Evolutionary conservation across 1,140 invertebrate genomes (phyloP), one percentile per base, ranked within the genome.

Genomic region (Apolygus lucorum): DNA sequence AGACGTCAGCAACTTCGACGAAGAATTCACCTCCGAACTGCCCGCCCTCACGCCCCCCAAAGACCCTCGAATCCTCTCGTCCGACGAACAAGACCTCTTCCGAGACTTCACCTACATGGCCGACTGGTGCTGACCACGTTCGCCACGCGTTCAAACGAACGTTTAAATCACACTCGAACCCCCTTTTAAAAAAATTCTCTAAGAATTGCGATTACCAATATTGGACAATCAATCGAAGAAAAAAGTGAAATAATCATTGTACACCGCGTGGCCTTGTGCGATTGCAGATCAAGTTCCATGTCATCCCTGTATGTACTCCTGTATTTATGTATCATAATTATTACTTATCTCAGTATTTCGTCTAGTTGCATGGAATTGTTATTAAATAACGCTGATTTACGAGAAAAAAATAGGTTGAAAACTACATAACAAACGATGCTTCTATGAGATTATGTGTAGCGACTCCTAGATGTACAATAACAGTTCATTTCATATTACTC

Each of bases 1-100:
- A 82, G 98, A 99, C 81, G 98, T 99, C 0, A 98, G 95, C 76
- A 99, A 99, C 81, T 99, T 99, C 82, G 98, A 99, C 79, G 95
- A 98, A 81, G 98, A 99, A 81, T 99, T 99, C 76, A 99, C 98
- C 22, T 92, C 92, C 8, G 97, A 99, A 79, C 90, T 91, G 74
- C 90, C 98, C 0, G 87, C 96, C 49, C 83, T 99, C 70, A 99
- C 96, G 21, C 96, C 97, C 62, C 95, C 98, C 52, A 99, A 98
- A 81, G 97, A 99, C 80, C 92, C 93, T 65, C 85, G 95, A 65
- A 86, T 88, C 64, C 84, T 99, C 63, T 90, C 86, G 71, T 85
- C 89, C 69, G 85, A 90, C 67, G 96, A 99, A 78, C 96, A 99
- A 81, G 80, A 84, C 75, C 82, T 96, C 71, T 99, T 99, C 84